phyloP scores from a whole-genome alignment of 2,888 invertebrate genomes.

The Myopa testacea region DNA sequence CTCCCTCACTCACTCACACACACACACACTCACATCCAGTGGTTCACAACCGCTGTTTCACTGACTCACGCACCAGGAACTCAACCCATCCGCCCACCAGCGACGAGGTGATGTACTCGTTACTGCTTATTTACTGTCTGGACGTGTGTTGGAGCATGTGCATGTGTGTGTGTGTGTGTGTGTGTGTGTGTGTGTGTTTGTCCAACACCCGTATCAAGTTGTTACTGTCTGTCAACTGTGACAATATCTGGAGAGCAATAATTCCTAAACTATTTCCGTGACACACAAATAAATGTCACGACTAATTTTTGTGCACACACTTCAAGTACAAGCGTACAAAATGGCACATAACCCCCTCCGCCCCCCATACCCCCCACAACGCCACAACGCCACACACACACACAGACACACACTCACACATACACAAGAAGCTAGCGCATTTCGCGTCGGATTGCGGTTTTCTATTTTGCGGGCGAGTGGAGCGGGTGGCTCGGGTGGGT shows the following conservation, averaged over 20 bases:
- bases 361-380: neutral
- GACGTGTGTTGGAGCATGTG: neutral
- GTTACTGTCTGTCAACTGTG: constrained; percentile 50
- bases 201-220: constrained; percentile 33
- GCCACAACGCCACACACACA: neutral
- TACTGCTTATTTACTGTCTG: neutral
- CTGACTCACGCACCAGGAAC: constrained; percentile 12
- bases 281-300: constrained; percentile 49
- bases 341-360: neutral
- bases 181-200: constrained; percentile 15
- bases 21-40: constrained; percentile 9
- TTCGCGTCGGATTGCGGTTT: neutral
- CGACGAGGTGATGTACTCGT: neutral
- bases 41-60: constrained; percentile 2
- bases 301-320: constrained; percentile 39
- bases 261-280: constrained; percentile 52
- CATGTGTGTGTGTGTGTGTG: constrained; percentile 14
- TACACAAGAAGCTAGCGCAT: neutral
- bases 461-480: neutral
- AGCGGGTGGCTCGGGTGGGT: neutral
- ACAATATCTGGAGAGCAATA: constrained; percentile 52
- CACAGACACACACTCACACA: neutral
- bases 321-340: neutral
- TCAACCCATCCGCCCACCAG: neutral
- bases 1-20: constrained; percentile 3